Evolutionary conservation across 2,888 invertebrate genomes (phyloP).

Genomic region (Heliconius hortense): DNA sequence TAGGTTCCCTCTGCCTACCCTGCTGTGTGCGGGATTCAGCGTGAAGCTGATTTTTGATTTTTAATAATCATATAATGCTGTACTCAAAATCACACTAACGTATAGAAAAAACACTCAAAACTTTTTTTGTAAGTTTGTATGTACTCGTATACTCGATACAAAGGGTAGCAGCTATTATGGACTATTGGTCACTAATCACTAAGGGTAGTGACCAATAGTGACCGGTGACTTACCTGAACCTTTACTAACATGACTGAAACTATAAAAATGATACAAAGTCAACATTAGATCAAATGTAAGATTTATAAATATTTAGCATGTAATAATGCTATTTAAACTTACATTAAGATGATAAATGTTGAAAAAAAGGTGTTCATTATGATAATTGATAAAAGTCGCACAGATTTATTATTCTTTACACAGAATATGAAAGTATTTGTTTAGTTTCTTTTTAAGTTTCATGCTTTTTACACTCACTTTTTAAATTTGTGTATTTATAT

Average conservation of each 20-base stretch:
- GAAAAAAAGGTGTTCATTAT: conserved; percentile 6
- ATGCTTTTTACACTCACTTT: conserved; percentile 9
- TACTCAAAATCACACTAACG: no score
- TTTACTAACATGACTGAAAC: not conserved
- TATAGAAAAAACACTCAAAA: not conserved
- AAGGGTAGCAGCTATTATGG: not conserved
- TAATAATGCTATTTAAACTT: conserved; percentile 3
- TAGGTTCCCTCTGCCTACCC: no score
- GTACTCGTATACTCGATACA: not conserved
- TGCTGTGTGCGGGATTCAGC: no score
- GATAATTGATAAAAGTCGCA: conserved; percentile 18
- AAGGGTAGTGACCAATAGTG: no score
- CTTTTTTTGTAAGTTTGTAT: not conserved
- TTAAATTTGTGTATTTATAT: not conserved
- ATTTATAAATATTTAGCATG: conserved; percentile 1
- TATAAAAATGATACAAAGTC: not conserved
- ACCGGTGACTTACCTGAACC: not conserved
- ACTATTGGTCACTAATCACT: not conserved
- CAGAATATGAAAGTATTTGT: not conserved
- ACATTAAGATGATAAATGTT: conserved; percentile 12
- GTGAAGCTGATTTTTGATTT: no score
- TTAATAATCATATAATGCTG: no score
- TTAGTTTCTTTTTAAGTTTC: not conserved
- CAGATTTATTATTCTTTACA: conserved; percentile 4
- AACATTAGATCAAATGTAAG: not conserved